Base-by-base conservation (phyloP, 2,888 invertebrate species). In the Minunthozetes semirufus region DNA sequence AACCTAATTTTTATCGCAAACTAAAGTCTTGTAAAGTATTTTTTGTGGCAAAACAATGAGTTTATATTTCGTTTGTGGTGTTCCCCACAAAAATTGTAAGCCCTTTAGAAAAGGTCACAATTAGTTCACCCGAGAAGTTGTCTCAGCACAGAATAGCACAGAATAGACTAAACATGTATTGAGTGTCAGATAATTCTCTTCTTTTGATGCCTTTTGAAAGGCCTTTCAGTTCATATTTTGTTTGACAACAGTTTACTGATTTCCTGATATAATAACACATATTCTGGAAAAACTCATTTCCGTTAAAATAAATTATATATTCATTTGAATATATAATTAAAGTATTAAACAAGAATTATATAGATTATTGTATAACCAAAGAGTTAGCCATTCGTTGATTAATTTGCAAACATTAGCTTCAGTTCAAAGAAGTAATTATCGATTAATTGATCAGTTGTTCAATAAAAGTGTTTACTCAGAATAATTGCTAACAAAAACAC, bases 241-340 rank as follows among this genome's bases (percentile, higher is more conserved):
- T 59, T 59, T 66, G 38, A 66, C 63, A 66, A 66, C 33, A 19
- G 38, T 38, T 66, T 66, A 66, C 33, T 38, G 38, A 66, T 66
- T 66, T 66, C 63, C 63, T 66, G 38, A 66, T 66, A 66, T 66
- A 66, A 66, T 66, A 66, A 66, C 63, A 66, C 38, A 66, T 66
- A 38, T 66, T 59, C 13, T 29, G 9, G 17, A n/a, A 56, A n/a
- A 56, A 59, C 59, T 27, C 59, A 27, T 59, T 59, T 59, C 59
- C 59, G 25, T 59, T 17, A 27, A 17, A 59, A 19, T 50, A 50
- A 8, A 17, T 56, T 6, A 17, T 56, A 13, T 56, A 66, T 38
- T 66, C n/a, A 38, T 13, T 22, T 22, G 15, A 59, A 59, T 27
- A 59, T 59, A 27, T 59, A 59, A 59, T 56, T 56, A 56, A 56